Evolutionary conservation across 2,888 invertebrate genomes (phyloP), one percentile per base, ranked within the genome.

Genomic region (Matsumyia berberina): DNA sequence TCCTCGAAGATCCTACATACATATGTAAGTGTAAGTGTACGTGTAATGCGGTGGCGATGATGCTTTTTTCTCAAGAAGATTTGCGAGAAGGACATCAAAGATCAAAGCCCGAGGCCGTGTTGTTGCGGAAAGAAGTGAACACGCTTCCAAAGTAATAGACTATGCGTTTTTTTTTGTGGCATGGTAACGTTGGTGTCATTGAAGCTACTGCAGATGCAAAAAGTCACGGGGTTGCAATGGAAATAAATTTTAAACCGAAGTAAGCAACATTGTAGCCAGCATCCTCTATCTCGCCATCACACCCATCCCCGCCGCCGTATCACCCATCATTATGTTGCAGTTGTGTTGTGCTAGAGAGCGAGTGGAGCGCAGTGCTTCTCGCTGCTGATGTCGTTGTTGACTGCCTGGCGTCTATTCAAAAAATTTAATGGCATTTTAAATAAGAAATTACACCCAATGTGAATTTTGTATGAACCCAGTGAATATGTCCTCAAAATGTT

Each of bases 341-440:
- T 58, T 70, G 62, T 53, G 67, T 53, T 67, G 37, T 19, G 19
- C 39, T 46, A 37, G 55, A 73, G 67, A 67, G 57, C 57, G 42
- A 35, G 39, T 31, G 44, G 33, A 46, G 66, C 19, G 62, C 57
- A 31, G 53, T 62, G 57, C 39, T 53, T 67, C 42, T 66, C 66
- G 37, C 46, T 80, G 80, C 39, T 72, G 35, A 12, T 64, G 37
- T 11, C 15, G 60, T 42, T 72, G 78, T 64, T 82, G 72, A 72
- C 79, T 85, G 83, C 69, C 86, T 86, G 87, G 86, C 87, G 88
- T 89, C 90, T 90, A 90, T 90, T 90, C 89, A 90, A 90, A 90
- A 89, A 90, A 89, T 90, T 91, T 91, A 91, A 91, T 91, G 90
- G 91, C 91, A 91, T 91, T 91, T 91, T 91, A 91, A 91, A 91